phyloP scores from a whole-genome alignment of 2,888 invertebrate species.

The Platerodrilus igneus region DNA sequence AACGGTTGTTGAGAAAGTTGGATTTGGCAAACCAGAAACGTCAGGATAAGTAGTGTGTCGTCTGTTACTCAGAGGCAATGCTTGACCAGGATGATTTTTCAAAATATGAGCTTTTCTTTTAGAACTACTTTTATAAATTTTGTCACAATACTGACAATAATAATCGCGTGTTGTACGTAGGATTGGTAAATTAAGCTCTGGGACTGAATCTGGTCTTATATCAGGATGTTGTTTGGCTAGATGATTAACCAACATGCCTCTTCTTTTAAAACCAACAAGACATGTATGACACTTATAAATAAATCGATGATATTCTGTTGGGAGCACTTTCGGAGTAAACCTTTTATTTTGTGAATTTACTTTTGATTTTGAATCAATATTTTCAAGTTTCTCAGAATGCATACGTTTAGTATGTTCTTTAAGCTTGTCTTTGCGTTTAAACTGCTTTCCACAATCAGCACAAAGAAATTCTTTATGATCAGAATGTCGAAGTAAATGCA shows the following conservation, averaged over 20 bases:
- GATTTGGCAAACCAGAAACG: conserved; percentile 51
- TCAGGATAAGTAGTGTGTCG: conserved; percentile 35
- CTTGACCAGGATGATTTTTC: conserved; percentile 77
- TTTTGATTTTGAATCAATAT: conserved; percentile 40
- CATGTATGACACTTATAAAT: conserved; percentile 74
- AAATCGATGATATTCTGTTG: conserved; percentile 66
- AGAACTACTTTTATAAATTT: conserved; percentile 76
- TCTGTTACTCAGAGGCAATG: conserved; percentile 55
- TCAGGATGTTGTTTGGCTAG: conserved; percentile 71
- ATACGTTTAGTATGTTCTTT: conserved; percentile 67
- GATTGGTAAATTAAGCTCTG: conserved; percentile 73
- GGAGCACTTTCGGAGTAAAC: conserved; percentile 54
- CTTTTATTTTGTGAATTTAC: conserved; percentile 44
- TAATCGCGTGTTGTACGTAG: conserved; percentile 72
- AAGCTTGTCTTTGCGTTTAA: conserved; percentile 71
- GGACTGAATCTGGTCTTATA: conserved; percentile 60
- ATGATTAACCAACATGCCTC: conserved; percentile 81
- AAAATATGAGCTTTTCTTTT: conserved; percentile 79
- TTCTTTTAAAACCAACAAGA: conserved; percentile 71
- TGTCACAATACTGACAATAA: conserved; percentile 80
- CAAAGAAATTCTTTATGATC: conserved; percentile 67
- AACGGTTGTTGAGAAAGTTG: conserved; percentile 65
- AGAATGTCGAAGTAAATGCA: conserved; percentile 66
- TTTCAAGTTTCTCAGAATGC: conserved; percentile 51
- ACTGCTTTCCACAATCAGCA: conserved; percentile 70